Evolutionary conservation across 2,888 invertebrate genomes (phyloP).

Genomic region (Oegoconia quadripuncta): DNA sequence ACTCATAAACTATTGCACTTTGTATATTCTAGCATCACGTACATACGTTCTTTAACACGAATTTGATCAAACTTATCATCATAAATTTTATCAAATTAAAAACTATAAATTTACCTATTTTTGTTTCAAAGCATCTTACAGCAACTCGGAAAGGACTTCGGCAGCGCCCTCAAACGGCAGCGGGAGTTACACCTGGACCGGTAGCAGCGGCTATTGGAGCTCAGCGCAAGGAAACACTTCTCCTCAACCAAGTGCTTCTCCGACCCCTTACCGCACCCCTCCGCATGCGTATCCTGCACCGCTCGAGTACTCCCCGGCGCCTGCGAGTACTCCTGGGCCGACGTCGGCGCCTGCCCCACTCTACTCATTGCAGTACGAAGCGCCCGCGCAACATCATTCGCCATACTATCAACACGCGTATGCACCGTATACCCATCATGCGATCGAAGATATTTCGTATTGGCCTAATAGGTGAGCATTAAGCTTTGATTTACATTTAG

Average conservation of each 20-base stretch:
- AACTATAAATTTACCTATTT: background rate
- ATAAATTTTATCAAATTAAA: too few relatives aligned
- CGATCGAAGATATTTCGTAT: constrained; percentile 71
- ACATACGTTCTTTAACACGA: too few relatives aligned
- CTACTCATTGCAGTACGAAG: constrained; percentile 67
- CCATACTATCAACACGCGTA: constrained; percentile 72
- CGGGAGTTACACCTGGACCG: constrained; percentile 64
- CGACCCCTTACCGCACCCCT: constrained; percentile 66
- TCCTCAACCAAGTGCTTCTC: constrained; percentile 62
- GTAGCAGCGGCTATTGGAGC: constrained; percentile 65
- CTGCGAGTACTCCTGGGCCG: constrained; percentile 47
- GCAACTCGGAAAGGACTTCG: constrained; percentile 55
- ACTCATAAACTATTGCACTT: too few relatives aligned
- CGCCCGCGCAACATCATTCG: constrained; percentile 63
- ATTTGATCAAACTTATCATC: too few relatives aligned
- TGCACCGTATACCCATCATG: constrained; percentile 69
- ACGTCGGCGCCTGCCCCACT: constrained; percentile 56
- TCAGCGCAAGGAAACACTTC: constrained; percentile 58
- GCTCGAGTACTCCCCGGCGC: constrained; percentile 58
- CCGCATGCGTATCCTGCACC: constrained; percentile 69
- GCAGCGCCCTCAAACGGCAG: constrained; percentile 50
- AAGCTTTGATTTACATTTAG: constrained; percentile 2
- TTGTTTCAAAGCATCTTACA: constrained; percentile 52
- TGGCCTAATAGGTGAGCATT: constrained; percentile 66
- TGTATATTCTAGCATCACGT: too few relatives aligned